Base-by-base conservation (phyloP, 2,797 vertebrate species). In the Gambusia yucatana region DNA sequence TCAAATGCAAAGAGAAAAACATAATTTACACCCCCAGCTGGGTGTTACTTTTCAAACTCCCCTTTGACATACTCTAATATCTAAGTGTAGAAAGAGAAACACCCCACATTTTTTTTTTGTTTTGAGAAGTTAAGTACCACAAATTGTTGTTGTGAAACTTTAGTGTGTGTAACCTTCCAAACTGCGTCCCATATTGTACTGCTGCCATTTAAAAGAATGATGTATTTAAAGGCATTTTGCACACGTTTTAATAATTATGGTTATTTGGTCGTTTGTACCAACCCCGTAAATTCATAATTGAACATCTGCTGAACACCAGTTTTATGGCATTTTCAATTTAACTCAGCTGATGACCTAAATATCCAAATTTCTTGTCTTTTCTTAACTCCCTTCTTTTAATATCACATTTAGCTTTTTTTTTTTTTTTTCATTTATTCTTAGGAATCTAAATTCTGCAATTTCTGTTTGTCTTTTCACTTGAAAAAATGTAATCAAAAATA, bases 401-500 rank as follows among this genome's bases (percentile, higher is more conserved):
- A 41, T 11, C 30, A 70, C 1, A 7, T 7, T 70, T 69, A 5
- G 4, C 22, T n/a, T n/a, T 43, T 69, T 33, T 33, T 33, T 33
- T 33, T 33, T 1, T 33, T 33, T n/a, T 69, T 11, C 10, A 69
- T 25, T 13, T 3, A 14, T 10, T 36, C 44, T 48, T 52, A 9
- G 7, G 39, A 79, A 50, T 72, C 28, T 50, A 25, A 50, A 55
- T 50, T 69, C 30, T 20, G 3, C 41, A 61, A 52, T 17, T 13
- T 65, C 75, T 71, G 4, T 50, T 4, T 28, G 14, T 72, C 50
- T 44, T 43, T 39, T 5, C 41, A 72, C 50, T 46, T 33, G 71
- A 25, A 88, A 84, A 55, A 83, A 88, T 84, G 84, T 76, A 85
- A 84, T 87, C 78, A 50, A 22, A 50, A 50, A 50, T 46, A 3